Base-by-base conservation (phyloP, 2,888 invertebrate species). In the Acleris emargana region DNA sequence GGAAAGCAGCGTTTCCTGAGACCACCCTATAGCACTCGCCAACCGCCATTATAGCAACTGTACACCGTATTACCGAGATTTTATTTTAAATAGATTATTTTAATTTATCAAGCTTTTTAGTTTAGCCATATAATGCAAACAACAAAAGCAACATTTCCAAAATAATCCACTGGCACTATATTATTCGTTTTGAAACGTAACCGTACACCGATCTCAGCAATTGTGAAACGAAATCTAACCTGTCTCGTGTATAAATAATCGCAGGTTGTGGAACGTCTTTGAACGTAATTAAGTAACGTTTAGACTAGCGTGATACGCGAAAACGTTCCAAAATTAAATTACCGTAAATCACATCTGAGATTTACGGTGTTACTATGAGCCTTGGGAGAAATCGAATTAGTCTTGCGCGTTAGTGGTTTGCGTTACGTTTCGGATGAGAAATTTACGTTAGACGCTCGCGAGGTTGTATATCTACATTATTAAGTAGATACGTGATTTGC, bases 311-410 rank as follows among this genome's bases (percentile, higher is more conserved):
- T 67, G 75, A 76, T 75, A 80, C 82, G 78, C 75, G 84, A 86
- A 83, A 83, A 83, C 80, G 85, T 75, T 79, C 75, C 78, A 68
- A 84, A 89, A 91, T 88, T 86, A 89, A 90, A 91, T 92, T 90
- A 91, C 82, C 82, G 88, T 91, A 90, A 91, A 92, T 91, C 90
- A 90, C 90, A 89, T 91, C 90, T 75, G 78, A 71, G 79, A 92
- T 91, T 89, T 89, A 88, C 86, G 82, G 76, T 69, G 78, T 73
- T 85, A 78, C 79, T 81, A 81, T 80, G 79, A 79, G 82, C 83
- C 80, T 77, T 75, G 81, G 83, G 84, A 81, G 79, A 84, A 90
- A 90, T 91, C 87, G 86, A 91, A 91, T 91, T 87, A 88, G 81
- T 73, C 86, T 83, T 74, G 72, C 85, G 85, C 83, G 82, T 86